Base-by-base conservation (phyloP, 2,888 invertebrate species). In the Noctua fimbriata region DNA sequence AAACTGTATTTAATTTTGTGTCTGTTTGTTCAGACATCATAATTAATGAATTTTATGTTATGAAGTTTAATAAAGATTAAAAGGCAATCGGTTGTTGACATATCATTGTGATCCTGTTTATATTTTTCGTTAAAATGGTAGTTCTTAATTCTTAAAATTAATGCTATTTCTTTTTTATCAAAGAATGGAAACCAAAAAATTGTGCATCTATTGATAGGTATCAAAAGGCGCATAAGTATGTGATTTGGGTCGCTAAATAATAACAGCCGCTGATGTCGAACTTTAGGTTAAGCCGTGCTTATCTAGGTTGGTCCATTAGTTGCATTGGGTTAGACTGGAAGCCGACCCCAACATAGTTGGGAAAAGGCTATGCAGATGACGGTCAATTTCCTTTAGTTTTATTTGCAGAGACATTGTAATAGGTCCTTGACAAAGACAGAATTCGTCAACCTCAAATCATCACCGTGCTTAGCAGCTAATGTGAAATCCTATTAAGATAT, bases 1-100 rank as follows among this genome's bases (percentile, higher is more conserved):
- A 83, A 82, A 81, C 76, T 83, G 74, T 84, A 82, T 87, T 84
- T 58, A 80, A 80, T 73, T 66, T 80, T 86, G 87, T 85, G 73
- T 83, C 52, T 87, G 83, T 89, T 84, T 79, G 60, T 74, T 69
- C 70, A 72, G 60, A 83, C 70, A 77, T 85, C 69, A 73, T 85
- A 78, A 79, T 82, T 88, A 83, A 79, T 74, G 6, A 32, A 66
- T n/a, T 81, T 74, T 69, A 69, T 78, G 32, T 66, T 55, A 21
- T 72, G 69, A 49, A 60, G 24, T 49, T 49, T 21, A 60, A 74
- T 69, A 21, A 75, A 60, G 10, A 60, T 75, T 63, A 65, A 65
- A 73, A n/a, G 36, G 32, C 63, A 55, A 58, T 73, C 21, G 14
- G 24, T 60, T 52, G 60, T 52, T 12, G 28, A 28, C 21, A 36